A percentile compares a stretch with the other conserved stretches of the same genome.
phyloP scores from a whole-genome alignment of 2,797 vertebrate genomes.

The Notoglanidium macrostoma region DNA sequence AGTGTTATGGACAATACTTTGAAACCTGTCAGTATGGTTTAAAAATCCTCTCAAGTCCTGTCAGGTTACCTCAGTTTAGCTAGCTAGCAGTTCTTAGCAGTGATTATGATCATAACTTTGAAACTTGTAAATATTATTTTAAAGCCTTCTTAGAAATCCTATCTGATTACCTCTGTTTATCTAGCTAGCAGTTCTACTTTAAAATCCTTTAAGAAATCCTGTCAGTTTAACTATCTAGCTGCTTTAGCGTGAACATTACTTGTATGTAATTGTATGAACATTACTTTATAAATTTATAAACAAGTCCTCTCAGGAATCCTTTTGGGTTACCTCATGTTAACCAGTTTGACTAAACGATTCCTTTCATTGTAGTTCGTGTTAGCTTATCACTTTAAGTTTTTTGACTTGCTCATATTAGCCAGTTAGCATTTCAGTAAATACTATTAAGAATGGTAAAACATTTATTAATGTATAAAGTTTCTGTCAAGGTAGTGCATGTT shows the following conservation, averaged over 20 bases:
- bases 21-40: too few species aligned
- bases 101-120: not conserved
- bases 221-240: not conserved
- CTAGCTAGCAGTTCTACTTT: not conserved
- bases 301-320: not conserved
- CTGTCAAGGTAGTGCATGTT: not conserved
- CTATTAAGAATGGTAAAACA: not conserved
- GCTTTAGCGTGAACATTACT: not conserved
- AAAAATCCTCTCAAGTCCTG: too few species aligned
- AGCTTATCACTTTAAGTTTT: not conserved
- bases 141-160: not conserved
- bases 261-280: not conserved
- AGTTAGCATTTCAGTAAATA: not conserved
- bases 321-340: not conserved
- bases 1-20: too few species aligned
- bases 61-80: not conserved
- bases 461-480: not conserved
- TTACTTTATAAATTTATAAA: not conserved
- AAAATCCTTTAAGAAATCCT: not conserved
- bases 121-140: not conserved
- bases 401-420: not conserved
- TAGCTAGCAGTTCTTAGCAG: not conserved
- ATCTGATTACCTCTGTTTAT: not conserved
- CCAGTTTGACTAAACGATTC: not conserved
- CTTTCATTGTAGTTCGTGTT: not conserved